These are phyloP conservation scores for Diarsia rubi DNA, from an alignment of 2,888 invertebrate species.

Conservation along the genomic window DNA sequence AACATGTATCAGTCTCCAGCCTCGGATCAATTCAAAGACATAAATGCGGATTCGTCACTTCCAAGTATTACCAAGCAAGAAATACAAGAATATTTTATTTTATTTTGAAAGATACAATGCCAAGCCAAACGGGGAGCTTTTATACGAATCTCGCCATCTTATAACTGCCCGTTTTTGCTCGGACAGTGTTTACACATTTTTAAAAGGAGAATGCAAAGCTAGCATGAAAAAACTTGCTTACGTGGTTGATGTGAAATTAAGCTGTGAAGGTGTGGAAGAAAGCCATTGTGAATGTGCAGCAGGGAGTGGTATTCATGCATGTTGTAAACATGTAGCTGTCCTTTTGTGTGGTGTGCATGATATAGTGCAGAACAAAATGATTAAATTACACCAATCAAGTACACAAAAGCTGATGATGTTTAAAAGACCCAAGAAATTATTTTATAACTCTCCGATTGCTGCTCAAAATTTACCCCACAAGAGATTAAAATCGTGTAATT, in stretches of 20 bases:
- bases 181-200: not conserved
- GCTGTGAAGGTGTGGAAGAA: not conserved
- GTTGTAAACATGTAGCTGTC: conserved; percentile 9
- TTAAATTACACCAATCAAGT: not conserved
- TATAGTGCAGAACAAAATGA: not conserved
- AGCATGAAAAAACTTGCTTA: no score
- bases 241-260: not conserved
- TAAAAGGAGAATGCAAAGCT: not conserved
- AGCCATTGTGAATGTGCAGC: conserved; percentile 6
- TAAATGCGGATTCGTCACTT: no score
- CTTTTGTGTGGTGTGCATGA: not conserved
- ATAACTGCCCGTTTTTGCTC: not conserved
- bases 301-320: not conserved
- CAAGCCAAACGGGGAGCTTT: no score
- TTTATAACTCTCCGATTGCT: conserved; percentile 1
- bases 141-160: not conserved
- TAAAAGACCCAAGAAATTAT: not conserved
- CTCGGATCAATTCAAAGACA: no score
- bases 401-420: no score
- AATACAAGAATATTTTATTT: not conserved
- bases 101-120: no score
- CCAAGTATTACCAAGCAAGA: no score
- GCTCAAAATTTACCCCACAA: conserved; percentile 3
- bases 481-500: not conserved
- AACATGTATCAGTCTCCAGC: no score